Conservation (phyloP, 2,797 vertebrate species). For the Mormyrops attenuatus region DNA sequence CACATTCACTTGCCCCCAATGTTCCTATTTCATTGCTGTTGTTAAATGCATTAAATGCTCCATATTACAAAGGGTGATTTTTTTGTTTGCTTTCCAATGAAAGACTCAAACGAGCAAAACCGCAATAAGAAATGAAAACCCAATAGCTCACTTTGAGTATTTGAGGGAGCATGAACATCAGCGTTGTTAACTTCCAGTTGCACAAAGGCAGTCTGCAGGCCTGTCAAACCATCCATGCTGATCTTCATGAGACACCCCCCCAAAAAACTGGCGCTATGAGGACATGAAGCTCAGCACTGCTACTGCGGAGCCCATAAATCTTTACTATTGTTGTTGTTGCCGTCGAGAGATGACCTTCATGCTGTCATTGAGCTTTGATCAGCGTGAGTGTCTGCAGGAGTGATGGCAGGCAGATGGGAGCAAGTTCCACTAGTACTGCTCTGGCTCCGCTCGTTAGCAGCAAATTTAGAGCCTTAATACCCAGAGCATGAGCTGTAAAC, state of each 20-base stretch:
- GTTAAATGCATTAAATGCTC: neutral
- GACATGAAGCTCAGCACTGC: neutral
- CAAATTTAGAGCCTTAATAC: conserved; percentile 52
- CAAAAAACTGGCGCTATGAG: neutral
- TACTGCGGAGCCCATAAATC: neutral
- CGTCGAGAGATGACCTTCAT: neutral
- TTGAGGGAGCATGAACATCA: neutral
- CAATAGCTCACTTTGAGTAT: neutral
- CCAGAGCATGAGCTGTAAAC: conserved; percentile 24
- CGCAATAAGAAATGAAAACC: neutral
- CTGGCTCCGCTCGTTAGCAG: conserved; percentile 53
- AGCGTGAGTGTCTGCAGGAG: neutral
- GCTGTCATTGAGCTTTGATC: conserved; percentile 12
- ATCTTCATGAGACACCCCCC: neutral
- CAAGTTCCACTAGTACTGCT: conserved; percentile 40
- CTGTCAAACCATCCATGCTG: neutral
- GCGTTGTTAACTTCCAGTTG: neutral
- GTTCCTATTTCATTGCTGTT: neutral
- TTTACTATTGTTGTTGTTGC: neutral
- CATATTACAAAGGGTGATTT: neutral
- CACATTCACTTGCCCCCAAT: neutral
- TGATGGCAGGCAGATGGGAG: conserved; percentile 13
- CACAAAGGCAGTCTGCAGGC: neutral
- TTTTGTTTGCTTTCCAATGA: neutral
- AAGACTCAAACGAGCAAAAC: neutral